Evolutionary conservation across 1,140 invertebrate genomes (phyloP), one percentile per base, ranked within the genome.

Genomic region (Heliconius nattereri): DNA sequence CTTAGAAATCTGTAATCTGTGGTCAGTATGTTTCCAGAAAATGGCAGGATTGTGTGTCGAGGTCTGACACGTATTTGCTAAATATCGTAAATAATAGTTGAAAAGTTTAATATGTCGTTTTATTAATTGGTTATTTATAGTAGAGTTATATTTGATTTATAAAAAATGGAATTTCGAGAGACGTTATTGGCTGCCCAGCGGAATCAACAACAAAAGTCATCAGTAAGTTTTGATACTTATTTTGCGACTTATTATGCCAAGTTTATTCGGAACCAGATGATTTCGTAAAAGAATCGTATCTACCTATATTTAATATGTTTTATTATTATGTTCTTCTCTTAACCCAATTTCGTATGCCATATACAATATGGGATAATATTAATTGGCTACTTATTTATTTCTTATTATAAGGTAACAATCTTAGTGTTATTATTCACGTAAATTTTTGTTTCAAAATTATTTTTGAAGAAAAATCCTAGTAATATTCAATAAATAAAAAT

Each of bases 191-290:
- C 92, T 82, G 93, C 93, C 76, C 93, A 94, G 85, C 87, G 92
- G 84, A 94, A 93, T 91, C 93, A 94, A 93, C 93, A 94, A 92
- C 89, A 93, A 86, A 93, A 94, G 85, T 92, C 93, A 90, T 93
- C 92, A 91, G 93, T 93, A 86, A 93, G 91, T 92, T 85, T 90
- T 86, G 70, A 73, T 87, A 83, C 74, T 79, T 87, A 85, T 86
- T 90, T 88, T 86, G 80, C 80, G 84, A 86, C 76, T 80, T 83
- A 82, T 79, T 80, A 70, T 75, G 60, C 76, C 26, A 73, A 78
- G 52, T 78, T 75, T 57, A 78, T 75, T 66, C 60, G 13, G 60
- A 23, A 29, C 60, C 60, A 66, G 13, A 66, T 66, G 60, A 66
- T 66, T 66, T 66, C 60, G 23, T 66, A 23, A 29, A 66, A 66